Evolutionary conservation across 37 sponge, comb jelly and placozoan species (phyloP).

Genomic region (Dysidea cf. avara): DNA sequence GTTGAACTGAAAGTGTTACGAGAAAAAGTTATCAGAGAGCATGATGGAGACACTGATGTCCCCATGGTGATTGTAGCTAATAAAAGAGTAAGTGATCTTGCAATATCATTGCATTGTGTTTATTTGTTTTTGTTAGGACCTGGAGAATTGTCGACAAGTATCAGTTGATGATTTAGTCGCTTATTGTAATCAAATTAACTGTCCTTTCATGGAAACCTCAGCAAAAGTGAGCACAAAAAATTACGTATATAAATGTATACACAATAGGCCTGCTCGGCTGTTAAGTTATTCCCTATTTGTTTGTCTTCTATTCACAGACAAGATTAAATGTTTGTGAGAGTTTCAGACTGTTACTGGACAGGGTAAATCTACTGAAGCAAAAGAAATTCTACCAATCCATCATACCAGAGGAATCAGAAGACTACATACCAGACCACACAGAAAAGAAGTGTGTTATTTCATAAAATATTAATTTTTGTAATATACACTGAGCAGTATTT

Average conservation of each 20-base stretch:
- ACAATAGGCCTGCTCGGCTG: neutral
- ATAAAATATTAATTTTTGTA: neutral
- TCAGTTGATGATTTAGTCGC: slow-evolving; percentile 71
- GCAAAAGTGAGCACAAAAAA: slow-evolving; percentile 55
- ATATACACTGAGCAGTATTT: neutral
- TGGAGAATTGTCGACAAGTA: slow-evolving; percentile 65
- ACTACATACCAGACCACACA: neutral
- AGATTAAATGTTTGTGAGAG: slow-evolving; percentile 80
- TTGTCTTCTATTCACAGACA: slow-evolving; percentile 32
- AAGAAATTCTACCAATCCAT: slow-evolving; percentile 36
- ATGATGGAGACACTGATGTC: slow-evolving; percentile 70
- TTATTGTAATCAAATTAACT: slow-evolving; percentile 52
- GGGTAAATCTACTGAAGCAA: slow-evolving; percentile 56
- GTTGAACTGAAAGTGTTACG: slow-evolving; percentile 66
- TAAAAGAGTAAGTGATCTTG: slow-evolving; percentile 58
- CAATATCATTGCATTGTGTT: neutral
- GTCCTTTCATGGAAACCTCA: slow-evolving; percentile 78
- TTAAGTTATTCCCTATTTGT: neutral
- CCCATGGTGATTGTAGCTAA: slow-evolving; percentile 86
- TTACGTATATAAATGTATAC: neutral
- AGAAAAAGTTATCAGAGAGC: slow-evolving; percentile 67
- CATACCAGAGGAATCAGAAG: too few relatives aligned
- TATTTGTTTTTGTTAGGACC: slow-evolving; percentile 53
- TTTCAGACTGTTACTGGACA: slow-evolving; percentile 74
- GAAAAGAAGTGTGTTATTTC: neutral